Percentiles rank a stretch among this genome's conserved stretches.
Conservation (phyloP, 2,113 vertebrate species). For the Amphiprion percula region DNA sequence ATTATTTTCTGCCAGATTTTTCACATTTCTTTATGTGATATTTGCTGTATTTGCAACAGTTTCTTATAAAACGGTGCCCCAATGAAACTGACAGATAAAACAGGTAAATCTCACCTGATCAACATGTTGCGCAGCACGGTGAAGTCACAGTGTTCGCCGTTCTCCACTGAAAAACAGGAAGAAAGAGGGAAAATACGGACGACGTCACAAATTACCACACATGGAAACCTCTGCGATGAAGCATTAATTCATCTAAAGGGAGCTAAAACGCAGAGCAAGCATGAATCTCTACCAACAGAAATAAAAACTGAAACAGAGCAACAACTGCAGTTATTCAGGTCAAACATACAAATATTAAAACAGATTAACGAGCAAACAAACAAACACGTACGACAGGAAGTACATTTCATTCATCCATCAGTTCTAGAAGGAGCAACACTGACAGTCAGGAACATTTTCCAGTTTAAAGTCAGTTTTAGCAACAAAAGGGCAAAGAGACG, state of each 20-base stretch:
- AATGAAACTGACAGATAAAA: too few species aligned
- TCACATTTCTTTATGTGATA: too few species aligned
- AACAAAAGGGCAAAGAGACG: slow-evolving; percentile 22
- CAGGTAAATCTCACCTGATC: slow-evolving; percentile 79
- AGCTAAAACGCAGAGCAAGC: not conserved
- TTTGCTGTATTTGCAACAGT: too few species aligned
- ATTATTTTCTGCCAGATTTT: too few species aligned
- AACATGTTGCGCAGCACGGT: slow-evolving; percentile 88
- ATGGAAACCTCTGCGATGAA: not conserved
- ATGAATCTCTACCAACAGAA: not conserved
- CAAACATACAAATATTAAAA: not conserved
- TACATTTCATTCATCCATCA: slow-evolving; percentile 23
- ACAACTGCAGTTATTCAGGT: slow-evolving; percentile 29
- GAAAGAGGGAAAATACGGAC: slow-evolving; percentile 4
- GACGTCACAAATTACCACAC: not conserved
- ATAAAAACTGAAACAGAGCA: slow-evolving; percentile 1
- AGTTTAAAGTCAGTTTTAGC: not conserved
- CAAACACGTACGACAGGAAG: not conserved
- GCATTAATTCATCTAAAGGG: not conserved
- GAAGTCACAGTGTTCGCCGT: slow-evolving; percentile 89
- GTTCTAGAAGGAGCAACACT: not conserved
- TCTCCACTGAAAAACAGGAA: slow-evolving; percentile 84
- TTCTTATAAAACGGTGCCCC: too few species aligned
- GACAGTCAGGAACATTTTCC: not conserved
- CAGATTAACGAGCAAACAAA: not conserved